Conservation (phyloP, 2,888 invertebrate species). For the Stramonita haemastoma region DNA sequence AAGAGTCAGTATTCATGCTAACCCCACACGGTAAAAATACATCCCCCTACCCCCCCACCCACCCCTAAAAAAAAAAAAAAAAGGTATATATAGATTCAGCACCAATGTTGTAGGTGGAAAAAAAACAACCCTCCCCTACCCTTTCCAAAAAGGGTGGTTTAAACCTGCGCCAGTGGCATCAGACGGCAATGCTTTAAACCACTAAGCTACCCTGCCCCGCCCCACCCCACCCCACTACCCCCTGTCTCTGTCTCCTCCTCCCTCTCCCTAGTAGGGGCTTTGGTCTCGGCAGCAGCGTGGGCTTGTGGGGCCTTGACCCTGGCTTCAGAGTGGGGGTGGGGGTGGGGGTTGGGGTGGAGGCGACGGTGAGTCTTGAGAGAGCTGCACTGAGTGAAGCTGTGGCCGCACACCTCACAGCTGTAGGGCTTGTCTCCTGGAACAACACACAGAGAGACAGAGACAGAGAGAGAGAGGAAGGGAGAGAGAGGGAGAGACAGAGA, state of each 20-base stretch:
- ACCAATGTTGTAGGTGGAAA: too few species aligned
- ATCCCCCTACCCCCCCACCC: too few species aligned
- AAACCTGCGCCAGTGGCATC: too few species aligned
- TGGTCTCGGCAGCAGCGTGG: not conserved
- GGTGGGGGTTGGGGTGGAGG: not conserved
- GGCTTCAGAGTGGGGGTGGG: not conserved
- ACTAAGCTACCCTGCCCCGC: not conserved
- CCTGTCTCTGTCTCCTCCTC: not conserved
- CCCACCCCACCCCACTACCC: not conserved
- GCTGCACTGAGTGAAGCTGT: conserved; percentile 1
- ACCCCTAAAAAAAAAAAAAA: too few species aligned
- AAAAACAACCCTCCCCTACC: too few species aligned
- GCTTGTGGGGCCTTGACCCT: not conserved
- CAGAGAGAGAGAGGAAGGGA: too few species aligned
- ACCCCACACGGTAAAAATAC: too few species aligned
- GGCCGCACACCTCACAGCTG: not conserved
- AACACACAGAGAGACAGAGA: not conserved
- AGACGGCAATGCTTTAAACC: too few species aligned
- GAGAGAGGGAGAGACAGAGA: too few species aligned
- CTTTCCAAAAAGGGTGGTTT: too few species aligned
- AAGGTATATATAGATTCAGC: too few species aligned
- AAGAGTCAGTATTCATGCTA: too few species aligned
- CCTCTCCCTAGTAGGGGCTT: not conserved
- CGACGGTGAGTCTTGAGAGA: not conserved
- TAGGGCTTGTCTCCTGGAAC: not conserved